Conservation (phyloP, 2,113 vertebrate genomes). For the Elgaria multicarinata region DNA sequence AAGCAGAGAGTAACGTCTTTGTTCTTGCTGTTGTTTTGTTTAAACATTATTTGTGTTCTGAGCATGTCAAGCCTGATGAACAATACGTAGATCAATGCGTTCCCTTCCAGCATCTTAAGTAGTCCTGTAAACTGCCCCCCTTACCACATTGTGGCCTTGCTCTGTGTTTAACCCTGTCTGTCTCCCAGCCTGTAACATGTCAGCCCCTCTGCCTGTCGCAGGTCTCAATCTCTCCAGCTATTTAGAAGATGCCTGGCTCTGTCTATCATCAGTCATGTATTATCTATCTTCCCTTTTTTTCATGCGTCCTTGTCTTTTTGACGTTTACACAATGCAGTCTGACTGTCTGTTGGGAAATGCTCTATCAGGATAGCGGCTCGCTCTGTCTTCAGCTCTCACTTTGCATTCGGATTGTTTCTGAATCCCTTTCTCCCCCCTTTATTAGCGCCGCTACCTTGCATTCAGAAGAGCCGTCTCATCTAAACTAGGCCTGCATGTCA, state of each 20-base stretch:
- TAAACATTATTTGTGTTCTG: not conserved
- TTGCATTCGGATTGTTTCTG: not conserved
- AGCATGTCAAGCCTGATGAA: not conserved
- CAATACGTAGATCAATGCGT: not conserved
- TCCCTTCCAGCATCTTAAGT: not conserved
- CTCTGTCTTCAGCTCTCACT: not conserved
- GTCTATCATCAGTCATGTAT: not conserved
- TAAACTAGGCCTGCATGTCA: not conserved
- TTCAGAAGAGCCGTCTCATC: not conserved
- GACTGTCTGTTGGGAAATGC: not conserved
- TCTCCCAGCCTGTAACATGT: not conserved
- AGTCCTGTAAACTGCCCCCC: not conserved
- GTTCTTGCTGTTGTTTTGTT: not conserved
- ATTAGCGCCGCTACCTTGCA: not conserved
- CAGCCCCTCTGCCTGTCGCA: constrained; percentile 18
- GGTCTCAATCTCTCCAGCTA: not conserved
- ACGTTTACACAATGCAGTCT: not conserved
- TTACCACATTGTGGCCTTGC: not conserved
- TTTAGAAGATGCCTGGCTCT: not conserved
- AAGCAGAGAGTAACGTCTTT: not conserved
- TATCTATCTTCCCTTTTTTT: not conserved
- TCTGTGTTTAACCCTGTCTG: not conserved
- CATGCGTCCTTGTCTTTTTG: not conserved
- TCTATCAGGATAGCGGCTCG: not conserved
- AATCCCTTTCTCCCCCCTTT: too few species aligned